Conservation (phyloP, 2,888 invertebrate genomes). For the Meteorus colon region DNA sequence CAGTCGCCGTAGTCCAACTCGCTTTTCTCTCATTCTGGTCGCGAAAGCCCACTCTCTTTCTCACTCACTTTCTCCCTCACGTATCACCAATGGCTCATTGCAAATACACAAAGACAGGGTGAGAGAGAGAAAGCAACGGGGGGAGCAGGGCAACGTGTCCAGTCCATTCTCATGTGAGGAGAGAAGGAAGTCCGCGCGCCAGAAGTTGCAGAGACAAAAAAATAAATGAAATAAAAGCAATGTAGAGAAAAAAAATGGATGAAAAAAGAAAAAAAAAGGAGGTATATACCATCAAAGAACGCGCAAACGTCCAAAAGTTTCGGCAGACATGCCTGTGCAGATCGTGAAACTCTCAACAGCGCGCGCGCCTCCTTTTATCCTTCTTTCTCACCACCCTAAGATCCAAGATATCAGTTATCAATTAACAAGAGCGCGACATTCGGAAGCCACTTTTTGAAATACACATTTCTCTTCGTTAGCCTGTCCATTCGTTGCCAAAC, state of each 20-base stretch:
- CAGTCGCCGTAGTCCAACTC: conserved; percentile 60
- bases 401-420: conserved; percentile 70
- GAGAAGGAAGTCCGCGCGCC: conserved; percentile 34
- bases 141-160: neutral
- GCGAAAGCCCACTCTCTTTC: conserved; percentile 24
- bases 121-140: neutral
- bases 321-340: neutral
- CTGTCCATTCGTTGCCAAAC: conserved; percentile 50
- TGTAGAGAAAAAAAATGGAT: neutral
- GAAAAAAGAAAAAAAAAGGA: neutral
- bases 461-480: conserved; percentile 57
- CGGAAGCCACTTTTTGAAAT: conserved; percentile 55
- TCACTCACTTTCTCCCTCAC: conserved; percentile 24
- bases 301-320: neutral
- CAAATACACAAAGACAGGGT: neutral
- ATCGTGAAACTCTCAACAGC: neutral
- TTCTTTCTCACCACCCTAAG: conserved; percentile 43
- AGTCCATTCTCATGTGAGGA: neutral
- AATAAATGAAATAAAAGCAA: neutral
- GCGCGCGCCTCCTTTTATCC: neutral
- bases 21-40: conserved; percentile 24
- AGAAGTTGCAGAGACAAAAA: conserved; percentile 4
- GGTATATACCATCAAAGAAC: too few relatives aligned
- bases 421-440: conserved; percentile 63
- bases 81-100: conserved; percentile 44